These are phyloP conservation scores for Falco columbarius DNA, from an alignment of 2,797 vertebrate species.

Conservation along the genomic window DNA sequence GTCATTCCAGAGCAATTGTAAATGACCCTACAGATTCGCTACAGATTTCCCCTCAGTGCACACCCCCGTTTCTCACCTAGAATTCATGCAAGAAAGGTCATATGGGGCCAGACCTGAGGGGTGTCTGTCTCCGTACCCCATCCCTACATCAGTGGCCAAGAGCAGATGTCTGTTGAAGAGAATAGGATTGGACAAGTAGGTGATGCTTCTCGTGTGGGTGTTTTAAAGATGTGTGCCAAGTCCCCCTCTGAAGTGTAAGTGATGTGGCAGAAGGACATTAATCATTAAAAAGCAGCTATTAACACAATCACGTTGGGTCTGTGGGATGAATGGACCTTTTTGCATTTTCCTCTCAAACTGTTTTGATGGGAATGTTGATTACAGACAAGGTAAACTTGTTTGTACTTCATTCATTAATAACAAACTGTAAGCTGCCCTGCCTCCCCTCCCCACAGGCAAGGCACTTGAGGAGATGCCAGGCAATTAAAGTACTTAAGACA, in stretches of 20 bases:
- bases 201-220: neutral
- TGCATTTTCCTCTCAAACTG: neutral
- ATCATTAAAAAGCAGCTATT: neutral
- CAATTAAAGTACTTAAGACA: conserved; percentile 66
- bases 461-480: conserved; percentile 49
- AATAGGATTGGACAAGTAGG: neutral
- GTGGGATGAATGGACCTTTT: neutral
- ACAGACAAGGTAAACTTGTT: conserved; percentile 66
- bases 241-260: neutral
- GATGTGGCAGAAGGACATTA: neutral
- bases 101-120: neutral
- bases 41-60: neutral
- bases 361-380: conserved; percentile 54
- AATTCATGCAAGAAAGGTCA: neutral
- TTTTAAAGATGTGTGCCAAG: neutral
- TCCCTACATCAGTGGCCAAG: neutral
- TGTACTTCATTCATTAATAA: conserved; percentile 57
- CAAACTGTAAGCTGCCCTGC: conserved; percentile 61
- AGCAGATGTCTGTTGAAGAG: neutral
- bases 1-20: conserved; percentile 1
- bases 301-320: neutral
- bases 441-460: conserved; percentile 62
- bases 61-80: neutral
- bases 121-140: neutral
- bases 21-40: neutral